Evolutionary conservation across 1,140 invertebrate genomes (phyloP), one percentile per base, ranked within the genome.

Genomic region (Polyergus mexicanus): DNA sequence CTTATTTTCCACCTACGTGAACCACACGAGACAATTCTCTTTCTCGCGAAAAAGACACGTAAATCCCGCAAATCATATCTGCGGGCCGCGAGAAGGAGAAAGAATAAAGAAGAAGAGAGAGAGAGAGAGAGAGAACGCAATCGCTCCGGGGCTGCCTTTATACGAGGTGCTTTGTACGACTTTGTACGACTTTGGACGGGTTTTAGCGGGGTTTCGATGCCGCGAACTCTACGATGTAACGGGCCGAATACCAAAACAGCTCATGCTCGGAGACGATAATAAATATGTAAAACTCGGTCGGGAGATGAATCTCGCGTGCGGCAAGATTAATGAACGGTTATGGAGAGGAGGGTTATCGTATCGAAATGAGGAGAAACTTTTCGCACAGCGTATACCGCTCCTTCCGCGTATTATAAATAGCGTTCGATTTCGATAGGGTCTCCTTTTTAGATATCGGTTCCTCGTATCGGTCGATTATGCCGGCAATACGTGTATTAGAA

Each of bases 51-150:
- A 13, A 28, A 66, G 54, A 69, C 22, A 65, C 56, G 85, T 76
- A 54, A 84, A 86, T 84, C 54, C 80, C 44, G 62, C 85, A 68
- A 86, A 86, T 86, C 80, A 84, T 84, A 86, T 60, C 10, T 71
- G 10, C 38, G 25, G 19, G 35, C 16, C 10, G 19, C 11, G 25
- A 51, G 22, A 13, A 13, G 19, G 68, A 32, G 41, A 28, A 87
- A 88, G 74, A 88, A 13, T 16, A 8, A 47, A 83, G 83, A 83
- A 28, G 60, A 16, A 83, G 69, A 87, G 78, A 86, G 65, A 51
- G 10, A 58, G n/a, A n/a, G 1, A 28, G 25, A 28, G 19, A 22
- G 10, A 72, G 19, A 19, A 4, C n/a, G 69, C 77, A 41, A 75
- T 32, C 7, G n/a, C 74, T 41, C 28, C 16, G 32, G 69, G 58